Conservation (phyloP, 2,113 vertebrate species). For the Athene noctua region DNA sequence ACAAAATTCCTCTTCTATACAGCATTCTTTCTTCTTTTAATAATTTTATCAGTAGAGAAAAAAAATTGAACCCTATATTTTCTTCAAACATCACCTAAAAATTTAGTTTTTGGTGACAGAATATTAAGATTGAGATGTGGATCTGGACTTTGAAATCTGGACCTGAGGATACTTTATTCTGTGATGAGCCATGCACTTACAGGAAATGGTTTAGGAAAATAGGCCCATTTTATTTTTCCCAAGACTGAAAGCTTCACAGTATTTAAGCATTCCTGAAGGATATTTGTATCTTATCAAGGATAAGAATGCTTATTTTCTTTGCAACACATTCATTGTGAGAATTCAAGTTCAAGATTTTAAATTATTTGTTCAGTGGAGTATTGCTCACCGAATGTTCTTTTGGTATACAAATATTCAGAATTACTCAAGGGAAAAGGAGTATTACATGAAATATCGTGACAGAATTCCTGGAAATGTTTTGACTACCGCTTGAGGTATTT, state of each 20-base stretch:
- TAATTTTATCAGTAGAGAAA: background rate
- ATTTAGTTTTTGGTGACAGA: background rate
- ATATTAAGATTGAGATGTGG: background rate
- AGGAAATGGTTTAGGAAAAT: background rate
- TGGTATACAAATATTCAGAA: background rate
- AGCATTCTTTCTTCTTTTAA: background rate
- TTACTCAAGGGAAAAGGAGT: background rate
- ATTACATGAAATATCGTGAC: background rate
- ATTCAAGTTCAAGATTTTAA: background rate
- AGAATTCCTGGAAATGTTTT: slow-evolving; percentile 36
- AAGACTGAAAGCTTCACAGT: background rate
- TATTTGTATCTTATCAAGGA: background rate
- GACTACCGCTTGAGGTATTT: slow-evolving; percentile 9
- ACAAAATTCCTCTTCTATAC: background rate
- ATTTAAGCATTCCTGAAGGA: background rate
- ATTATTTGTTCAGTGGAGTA: background rate
- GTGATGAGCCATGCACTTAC: background rate
- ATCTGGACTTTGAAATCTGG: background rate
- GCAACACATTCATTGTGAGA: background rate
- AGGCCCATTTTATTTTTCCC: background rate
- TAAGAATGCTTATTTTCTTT: background rate
- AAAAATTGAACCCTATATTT: background rate
- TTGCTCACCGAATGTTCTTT: background rate
- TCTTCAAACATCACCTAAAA: background rate
- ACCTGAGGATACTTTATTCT: background rate